These are phyloP conservation scores for Caerostris darwini DNA, from an alignment of 1,140 invertebrate genomes.

Conservation along the genomic window DNA sequence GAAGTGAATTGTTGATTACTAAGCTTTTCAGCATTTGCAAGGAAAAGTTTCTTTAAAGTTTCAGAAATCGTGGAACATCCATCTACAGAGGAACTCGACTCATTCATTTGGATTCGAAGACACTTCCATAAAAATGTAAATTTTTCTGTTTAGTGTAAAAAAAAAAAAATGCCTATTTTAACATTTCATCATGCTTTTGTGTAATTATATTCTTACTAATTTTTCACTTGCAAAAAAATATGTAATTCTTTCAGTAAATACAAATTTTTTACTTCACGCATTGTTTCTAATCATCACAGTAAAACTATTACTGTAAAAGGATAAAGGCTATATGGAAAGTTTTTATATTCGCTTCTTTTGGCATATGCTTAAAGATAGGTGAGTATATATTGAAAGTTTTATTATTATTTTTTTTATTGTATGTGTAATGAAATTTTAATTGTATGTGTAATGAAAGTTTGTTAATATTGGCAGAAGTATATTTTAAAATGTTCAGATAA, in stretches of 20 bases:
- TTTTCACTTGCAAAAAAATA: no score
- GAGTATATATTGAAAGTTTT: neutral
- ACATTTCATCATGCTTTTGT: no score
- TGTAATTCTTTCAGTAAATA: no score
- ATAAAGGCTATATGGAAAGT: neutral
- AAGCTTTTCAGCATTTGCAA: conserved; percentile 44
- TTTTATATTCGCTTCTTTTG: neutral
- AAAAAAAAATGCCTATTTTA: no score
- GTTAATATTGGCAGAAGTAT: no score
- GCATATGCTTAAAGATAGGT: neutral
- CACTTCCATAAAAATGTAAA: neutral
- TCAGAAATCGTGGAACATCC: neutral
- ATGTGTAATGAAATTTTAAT: neutral
- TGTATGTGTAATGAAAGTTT: neutral
- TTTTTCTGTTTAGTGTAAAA: neutral
- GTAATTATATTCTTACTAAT: no score
- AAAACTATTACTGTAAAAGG: neutral
- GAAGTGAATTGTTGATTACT: conserved; percentile 13
- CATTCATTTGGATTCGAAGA: neutral
- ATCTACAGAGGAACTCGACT: neutral
- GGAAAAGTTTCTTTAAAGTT: neutral
- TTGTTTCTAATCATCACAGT: neutral
- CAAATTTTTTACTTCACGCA: neutral
- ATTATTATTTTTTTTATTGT: neutral
- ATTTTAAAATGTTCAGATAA: no score